phyloP scores from a whole-genome alignment of 1,140 invertebrate genomes.

The Battus philenor region DNA sequence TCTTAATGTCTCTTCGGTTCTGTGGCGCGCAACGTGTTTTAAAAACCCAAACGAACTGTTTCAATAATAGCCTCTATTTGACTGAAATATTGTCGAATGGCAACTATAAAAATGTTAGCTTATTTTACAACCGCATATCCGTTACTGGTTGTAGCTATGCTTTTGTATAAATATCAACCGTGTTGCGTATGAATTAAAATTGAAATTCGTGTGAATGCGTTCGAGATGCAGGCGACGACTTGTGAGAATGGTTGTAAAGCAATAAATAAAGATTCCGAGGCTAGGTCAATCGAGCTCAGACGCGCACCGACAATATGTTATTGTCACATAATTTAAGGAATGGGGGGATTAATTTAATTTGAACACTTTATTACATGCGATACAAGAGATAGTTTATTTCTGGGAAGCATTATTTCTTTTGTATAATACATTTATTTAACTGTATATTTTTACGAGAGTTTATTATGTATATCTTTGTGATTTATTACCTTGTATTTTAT shows the following conservation, averaged over 20 bases:
- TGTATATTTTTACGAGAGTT: neutral
- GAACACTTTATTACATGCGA: conserved; percentile 42
- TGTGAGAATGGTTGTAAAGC: conserved; percentile 18
- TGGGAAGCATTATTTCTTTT: conserved; percentile 1
- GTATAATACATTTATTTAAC: conserved; percentile 9
- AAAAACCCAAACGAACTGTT: conserved; percentile 39
- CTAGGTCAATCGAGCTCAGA: conserved; percentile 42
- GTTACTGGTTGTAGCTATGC: neutral
- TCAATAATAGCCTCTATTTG: conserved; percentile 45
- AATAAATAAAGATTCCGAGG: conserved; percentile 52
- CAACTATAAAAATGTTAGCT: conserved; percentile 53
- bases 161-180: conserved; percentile 11
- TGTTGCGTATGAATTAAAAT: conserved; percentile 3
- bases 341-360: conserved; percentile 49
- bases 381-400: conserved; percentile 38
- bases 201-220: conserved; percentile 11
- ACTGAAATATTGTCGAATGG: conserved; percentile 56
- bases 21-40: conserved; percentile 31
- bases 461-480: conserved; percentile 3
- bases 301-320: conserved; percentile 49
- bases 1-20: conserved; percentile 53
- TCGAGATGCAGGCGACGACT: conserved; percentile 12
- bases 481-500: neutral
- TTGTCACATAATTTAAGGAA: conserved; percentile 61
- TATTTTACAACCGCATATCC: conserved; percentile 29